Conservation (phyloP, 2,888 invertebrate genomes). For the Thymelicus acteon region DNA sequence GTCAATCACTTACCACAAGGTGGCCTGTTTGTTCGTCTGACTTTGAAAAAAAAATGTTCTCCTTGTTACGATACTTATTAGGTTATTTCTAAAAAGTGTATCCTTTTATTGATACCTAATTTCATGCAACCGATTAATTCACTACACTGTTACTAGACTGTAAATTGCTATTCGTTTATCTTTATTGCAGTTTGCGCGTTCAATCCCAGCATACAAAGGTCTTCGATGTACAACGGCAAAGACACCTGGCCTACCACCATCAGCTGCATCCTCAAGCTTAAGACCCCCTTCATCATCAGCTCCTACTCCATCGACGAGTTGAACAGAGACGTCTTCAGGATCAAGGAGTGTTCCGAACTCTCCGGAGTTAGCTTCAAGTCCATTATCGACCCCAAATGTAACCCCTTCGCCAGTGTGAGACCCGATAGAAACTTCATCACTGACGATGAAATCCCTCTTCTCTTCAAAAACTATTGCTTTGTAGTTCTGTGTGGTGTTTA, state of each 20-base stretch:
- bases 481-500: slow-evolving; percentile 76
- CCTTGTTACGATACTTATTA: too few relatives aligned
- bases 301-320: slow-evolving; percentile 88
- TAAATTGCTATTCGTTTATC: slow-evolving; percentile 39
- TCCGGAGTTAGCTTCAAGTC: slow-evolving; percentile 72
- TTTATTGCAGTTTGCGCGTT: slow-evolving; percentile 87
- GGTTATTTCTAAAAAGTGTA: too few relatives aligned
- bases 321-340: slow-evolving; percentile 84
- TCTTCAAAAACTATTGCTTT: slow-evolving; percentile 89
- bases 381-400: slow-evolving; percentile 82
- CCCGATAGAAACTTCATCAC: slow-evolving; percentile 91
- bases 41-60: too few relatives aligned
- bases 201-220: slow-evolving; percentile 89
- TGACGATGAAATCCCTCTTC: slow-evolving; percentile 88
- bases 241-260: slow-evolving; percentile 89
- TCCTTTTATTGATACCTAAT: too few relatives aligned
- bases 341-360: slow-evolving; percentile 73
- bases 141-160: too few relatives aligned
- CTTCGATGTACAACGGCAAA: slow-evolving; percentile 85
- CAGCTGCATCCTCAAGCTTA: slow-evolving; percentile 79
- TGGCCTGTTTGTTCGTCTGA: too few relatives aligned
- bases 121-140: too few relatives aligned
- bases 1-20: too few relatives aligned
- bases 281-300: slow-evolving; percentile 86
- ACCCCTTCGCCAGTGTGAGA: slow-evolving; percentile 88